phyloP scores from a whole-genome alignment of 2,113 vertebrate genomes.

The Progne subis region DNA sequence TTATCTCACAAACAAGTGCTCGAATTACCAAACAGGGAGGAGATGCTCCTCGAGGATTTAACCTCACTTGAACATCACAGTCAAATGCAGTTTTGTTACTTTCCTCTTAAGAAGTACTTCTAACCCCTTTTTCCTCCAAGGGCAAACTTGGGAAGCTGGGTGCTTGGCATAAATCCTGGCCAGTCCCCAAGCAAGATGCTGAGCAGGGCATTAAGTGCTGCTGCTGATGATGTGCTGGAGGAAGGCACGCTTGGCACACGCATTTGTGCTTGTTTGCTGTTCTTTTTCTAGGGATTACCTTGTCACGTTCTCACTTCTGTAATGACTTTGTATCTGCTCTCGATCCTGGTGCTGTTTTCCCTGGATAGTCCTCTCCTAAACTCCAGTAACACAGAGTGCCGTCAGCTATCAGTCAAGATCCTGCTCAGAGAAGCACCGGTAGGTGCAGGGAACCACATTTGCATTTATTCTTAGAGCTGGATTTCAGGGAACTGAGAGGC shows the following conservation, averaged over 20 bases:
- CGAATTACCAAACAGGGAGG: background rate
- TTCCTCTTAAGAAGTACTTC: background rate
- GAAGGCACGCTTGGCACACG: background rate
- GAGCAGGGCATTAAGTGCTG: background rate
- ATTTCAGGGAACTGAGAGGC: background rate
- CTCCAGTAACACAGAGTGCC: background rate
- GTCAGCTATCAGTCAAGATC: background rate
- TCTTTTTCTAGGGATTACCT: background rate
- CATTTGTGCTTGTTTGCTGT: background rate
- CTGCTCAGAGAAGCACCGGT: background rate
- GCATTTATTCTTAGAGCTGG: background rate
- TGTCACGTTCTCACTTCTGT: background rate
- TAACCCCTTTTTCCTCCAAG: background rate
- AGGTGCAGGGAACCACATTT: background rate
- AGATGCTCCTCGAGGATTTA: background rate
- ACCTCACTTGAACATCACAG: background rate
- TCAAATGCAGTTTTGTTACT: background rate
- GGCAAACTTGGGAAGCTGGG: background rate
- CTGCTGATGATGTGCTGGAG: background rate
- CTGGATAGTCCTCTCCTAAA: background rate
- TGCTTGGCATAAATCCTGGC: background rate
- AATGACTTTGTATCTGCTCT: background rate
- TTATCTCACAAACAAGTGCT: slow-evolving; percentile 7
- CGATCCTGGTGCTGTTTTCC: background rate
- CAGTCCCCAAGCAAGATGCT: background rate